Evolutionary conservation across 2,113 vertebrate genomes (phyloP).

Genomic region (Calcarius ornatus): DNA sequence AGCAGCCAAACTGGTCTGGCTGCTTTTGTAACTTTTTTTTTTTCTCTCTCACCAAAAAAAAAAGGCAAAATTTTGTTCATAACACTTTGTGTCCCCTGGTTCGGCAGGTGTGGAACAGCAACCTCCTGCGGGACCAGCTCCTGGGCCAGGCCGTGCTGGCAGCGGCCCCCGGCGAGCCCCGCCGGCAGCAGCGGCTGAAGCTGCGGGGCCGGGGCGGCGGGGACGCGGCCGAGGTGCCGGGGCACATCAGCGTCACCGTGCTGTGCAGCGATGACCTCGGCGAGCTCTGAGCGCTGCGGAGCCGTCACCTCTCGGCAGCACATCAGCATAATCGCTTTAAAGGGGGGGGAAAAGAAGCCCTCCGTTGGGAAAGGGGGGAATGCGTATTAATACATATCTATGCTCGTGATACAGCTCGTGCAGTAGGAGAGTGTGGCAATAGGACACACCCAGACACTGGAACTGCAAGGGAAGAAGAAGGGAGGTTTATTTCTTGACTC

Average conservation of each 20-base stretch:
- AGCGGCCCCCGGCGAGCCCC: slow-evolving; percentile 71
- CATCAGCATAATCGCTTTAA: neutral
- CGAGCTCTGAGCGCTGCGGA: slow-evolving; percentile 76
- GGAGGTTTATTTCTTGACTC: too few relatives aligned
- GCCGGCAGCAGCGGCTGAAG: slow-evolving; percentile 75
- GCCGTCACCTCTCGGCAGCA: slow-evolving; percentile 18
- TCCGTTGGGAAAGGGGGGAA: neutral
- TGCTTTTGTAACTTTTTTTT: too few relatives aligned
- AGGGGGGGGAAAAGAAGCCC: neutral
- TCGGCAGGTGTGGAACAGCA: slow-evolving; percentile 87
- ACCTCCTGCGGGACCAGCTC: slow-evolving; percentile 79
- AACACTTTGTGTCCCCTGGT: neutral
- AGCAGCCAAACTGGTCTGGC: too few relatives aligned
- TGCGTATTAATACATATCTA: neutral
- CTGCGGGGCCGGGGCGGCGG: slow-evolving; percentile 74
- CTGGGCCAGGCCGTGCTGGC: slow-evolving; percentile 86
- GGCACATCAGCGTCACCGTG: slow-evolving; percentile 79
- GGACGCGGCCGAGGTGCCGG: slow-evolving; percentile 79
- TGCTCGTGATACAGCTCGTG: neutral
- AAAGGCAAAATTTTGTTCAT: too few relatives aligned
- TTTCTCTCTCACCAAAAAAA: too few relatives aligned
- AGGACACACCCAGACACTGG: too few relatives aligned
- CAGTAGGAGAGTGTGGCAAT: neutral
- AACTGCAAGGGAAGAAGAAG: too few relatives aligned
- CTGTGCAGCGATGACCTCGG: slow-evolving; percentile 81